phyloP scores from a whole-genome alignment of 1,140 invertebrate genomes.

The Bombyx mandarina region DNA sequence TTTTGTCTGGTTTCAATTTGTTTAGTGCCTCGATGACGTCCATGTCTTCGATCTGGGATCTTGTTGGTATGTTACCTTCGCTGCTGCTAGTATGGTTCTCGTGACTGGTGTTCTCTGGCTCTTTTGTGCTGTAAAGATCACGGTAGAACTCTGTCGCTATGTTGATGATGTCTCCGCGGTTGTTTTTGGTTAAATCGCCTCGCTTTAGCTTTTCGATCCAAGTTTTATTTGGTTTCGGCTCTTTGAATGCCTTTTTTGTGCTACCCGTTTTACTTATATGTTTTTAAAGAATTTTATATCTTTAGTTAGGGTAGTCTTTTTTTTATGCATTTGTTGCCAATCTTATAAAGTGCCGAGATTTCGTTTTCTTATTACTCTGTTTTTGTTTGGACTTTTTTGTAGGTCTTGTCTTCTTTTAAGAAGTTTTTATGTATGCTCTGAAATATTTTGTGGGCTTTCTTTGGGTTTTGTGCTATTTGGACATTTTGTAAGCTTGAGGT shows the following conservation, averaged over 20 bases:
- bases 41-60: background rate
- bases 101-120: background rate
- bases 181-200: background rate
- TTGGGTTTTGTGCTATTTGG: background rate
- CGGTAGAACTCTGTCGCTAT: background rate
- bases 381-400: background rate
- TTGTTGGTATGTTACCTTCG: background rate
- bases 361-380: background rate
- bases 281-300: background rate
- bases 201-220: background rate
- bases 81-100: background rate
- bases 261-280: background rate
- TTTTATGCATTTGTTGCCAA: background rate
- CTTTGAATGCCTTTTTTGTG: background rate
- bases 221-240: background rate
- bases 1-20: constrained; percentile 4
- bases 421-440: background rate
- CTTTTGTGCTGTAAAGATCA: background rate
- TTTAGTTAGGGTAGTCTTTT: background rate
- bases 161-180: background rate
- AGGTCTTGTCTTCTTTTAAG: background rate
- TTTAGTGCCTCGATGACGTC: constrained; percentile 2
- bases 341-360: background rate
- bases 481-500: constrained; percentile 8
- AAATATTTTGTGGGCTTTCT: no score